phyloP scores from a whole-genome alignment of 2,113 vertebrate genomes.

The Mormyrus lacerda region DNA sequence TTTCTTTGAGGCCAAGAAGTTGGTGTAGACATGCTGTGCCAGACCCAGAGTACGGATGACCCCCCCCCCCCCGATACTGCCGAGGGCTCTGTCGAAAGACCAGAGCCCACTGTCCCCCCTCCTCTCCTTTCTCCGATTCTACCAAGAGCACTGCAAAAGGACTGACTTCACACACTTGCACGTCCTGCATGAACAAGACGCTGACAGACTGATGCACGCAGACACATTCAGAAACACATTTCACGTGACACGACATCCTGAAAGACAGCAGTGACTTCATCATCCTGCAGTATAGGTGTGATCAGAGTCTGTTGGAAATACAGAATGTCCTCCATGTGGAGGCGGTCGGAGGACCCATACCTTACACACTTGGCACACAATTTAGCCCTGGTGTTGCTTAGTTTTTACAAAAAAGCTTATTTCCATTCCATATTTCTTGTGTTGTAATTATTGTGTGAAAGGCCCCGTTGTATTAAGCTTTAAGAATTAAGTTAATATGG shows the following conservation, averaged over 20 bases:
- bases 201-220: neutral
- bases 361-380: neutral
- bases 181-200: neutral
- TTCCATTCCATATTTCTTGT: neutral
- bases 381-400: neutral
- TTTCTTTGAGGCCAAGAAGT: constrained; percentile 93
- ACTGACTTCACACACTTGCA: neutral
- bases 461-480: neutral
- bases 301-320: neutral
- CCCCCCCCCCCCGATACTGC: neutral
- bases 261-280: neutral
- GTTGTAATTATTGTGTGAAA: neutral
- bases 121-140: neutral
- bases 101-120: neutral
- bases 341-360: neutral
- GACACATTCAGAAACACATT: neutral
- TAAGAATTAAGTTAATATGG: neutral
- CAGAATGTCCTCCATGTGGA: neutral
- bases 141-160: neutral
- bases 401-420: neutral
- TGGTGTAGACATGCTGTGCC: constrained; percentile 60
- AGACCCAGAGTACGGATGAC: neutral
- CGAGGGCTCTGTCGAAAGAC: neutral
- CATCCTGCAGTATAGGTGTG: neutral
- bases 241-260: neutral